These are phyloP conservation scores for Megastigmus dorsalis DNA, from an alignment of 2,888 invertebrate genomes.

Conservation along the genomic window DNA sequence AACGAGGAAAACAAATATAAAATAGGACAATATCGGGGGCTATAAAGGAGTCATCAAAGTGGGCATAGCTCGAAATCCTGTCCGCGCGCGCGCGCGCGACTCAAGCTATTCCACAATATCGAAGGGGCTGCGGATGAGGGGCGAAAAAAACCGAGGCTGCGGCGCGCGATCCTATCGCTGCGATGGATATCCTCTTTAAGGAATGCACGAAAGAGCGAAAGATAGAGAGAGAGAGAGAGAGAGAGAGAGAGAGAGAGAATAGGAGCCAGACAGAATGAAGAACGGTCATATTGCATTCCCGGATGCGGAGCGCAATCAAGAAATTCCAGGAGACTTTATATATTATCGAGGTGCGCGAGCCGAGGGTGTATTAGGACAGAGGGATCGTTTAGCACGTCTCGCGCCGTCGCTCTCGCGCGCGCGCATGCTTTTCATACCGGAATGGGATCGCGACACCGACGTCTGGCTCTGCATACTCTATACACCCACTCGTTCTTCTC, in stretches of 20 bases:
- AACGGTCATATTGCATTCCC: constrained; percentile 68
- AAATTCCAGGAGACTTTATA: constrained; percentile 65
- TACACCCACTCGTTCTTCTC: neutral
- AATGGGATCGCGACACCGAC: constrained; percentile 3
- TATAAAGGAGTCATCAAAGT: too few species aligned
- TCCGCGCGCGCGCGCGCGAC: neutral
- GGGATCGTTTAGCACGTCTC: too few species aligned
- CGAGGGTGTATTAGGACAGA: too few species aligned
- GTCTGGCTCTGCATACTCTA: too few species aligned
- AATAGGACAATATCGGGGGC: too few species aligned
- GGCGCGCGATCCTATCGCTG: constrained; percentile 4
- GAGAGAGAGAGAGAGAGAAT: too few species aligned
- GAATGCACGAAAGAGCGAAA: too few species aligned
- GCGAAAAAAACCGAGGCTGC: neutral
- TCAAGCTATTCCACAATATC: constrained; percentile 28
- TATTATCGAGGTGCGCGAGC: constrained; percentile 18
- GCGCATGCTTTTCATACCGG: constrained; percentile 33
- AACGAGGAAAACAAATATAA: too few species aligned
- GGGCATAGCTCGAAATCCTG: neutral
- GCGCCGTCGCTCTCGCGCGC: neutral
- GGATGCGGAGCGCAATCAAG: constrained; percentile 65
- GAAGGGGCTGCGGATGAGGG: too few species aligned
- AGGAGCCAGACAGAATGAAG: constrained; percentile 4
- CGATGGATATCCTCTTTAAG: constrained; percentile 25
- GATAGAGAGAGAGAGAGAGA: too few species aligned